Conservation (phyloP, 2,797 vertebrate genomes). For the Bucorvus abyssinicus region DNA sequence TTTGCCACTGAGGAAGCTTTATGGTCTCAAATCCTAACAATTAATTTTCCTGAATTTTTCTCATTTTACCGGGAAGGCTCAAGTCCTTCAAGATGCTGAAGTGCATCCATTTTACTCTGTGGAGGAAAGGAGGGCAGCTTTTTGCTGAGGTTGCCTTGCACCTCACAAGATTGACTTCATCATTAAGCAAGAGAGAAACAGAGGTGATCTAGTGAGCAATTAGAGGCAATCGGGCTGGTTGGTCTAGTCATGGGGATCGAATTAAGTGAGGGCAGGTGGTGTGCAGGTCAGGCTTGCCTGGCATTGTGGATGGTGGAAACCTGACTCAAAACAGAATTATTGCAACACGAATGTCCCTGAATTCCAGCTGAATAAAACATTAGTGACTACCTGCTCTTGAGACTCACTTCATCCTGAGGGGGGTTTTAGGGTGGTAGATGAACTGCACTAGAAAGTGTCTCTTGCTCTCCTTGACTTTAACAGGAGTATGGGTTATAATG, state of each 20-base stretch:
- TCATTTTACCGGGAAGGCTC: neutral
- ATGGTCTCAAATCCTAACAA: slow-evolving; percentile 11
- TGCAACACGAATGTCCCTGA: neutral
- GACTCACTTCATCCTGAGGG: neutral
- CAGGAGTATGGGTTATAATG: neutral
- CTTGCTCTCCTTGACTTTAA: neutral
- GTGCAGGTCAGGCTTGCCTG: neutral
- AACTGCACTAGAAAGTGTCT: neutral
- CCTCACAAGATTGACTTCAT: neutral
- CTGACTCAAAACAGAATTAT: neutral
- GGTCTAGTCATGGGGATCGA: neutral
- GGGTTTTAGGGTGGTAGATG: neutral
- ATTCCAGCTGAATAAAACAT: neutral
- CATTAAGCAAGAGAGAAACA: neutral
- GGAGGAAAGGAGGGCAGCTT: neutral
- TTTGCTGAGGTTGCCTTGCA: neutral
- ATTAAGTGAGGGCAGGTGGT: neutral
- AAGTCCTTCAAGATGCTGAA: neutral
- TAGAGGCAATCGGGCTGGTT: neutral
- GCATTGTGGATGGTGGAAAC: neutral
- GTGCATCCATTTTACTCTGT: neutral
- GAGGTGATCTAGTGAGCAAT: neutral
- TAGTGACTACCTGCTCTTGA: neutral
- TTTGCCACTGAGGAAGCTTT: slow-evolving; percentile 19
- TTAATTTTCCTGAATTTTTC: slow-evolving; percentile 34